Conservation (phyloP, 2,888 invertebrate species). For the Notodonta ziczac region DNA sequence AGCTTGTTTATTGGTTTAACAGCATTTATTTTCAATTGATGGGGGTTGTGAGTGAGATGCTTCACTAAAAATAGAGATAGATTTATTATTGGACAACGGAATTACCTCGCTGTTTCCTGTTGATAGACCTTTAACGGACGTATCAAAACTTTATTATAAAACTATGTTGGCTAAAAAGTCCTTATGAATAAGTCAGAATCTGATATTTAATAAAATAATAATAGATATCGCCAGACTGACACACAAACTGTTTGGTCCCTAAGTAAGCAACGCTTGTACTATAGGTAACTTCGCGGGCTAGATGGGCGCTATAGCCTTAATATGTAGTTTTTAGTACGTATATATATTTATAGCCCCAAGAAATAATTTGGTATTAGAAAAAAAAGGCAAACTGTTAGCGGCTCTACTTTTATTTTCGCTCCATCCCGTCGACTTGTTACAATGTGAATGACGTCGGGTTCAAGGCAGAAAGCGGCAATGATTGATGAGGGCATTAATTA, state of each 20-base stretch:
- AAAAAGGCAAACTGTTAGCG: conserved; percentile 22
- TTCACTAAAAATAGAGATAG: not conserved
- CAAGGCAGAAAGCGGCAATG: conserved; percentile 66
- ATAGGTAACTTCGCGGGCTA: too few relatives aligned
- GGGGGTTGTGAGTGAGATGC: not conserved
- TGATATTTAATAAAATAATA: too few relatives aligned
- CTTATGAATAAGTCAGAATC: too few relatives aligned
- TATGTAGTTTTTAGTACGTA: too few relatives aligned
- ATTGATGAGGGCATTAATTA: conserved; percentile 77
- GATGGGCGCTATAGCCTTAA: too few relatives aligned
- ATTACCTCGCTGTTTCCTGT: too few relatives aligned
- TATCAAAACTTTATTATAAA: too few relatives aligned
- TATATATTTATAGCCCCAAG: not conserved
- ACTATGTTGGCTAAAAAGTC: too few relatives aligned
- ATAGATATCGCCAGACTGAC: too few relatives aligned
- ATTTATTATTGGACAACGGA: too few relatives aligned
- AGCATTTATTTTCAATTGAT: conserved; percentile 17
- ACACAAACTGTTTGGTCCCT: too few relatives aligned
- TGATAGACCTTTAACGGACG: not conserved
- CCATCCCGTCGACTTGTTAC: conserved; percentile 58
- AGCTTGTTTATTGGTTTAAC: conserved; percentile 20
- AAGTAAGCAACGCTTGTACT: too few relatives aligned
- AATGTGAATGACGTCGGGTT: conserved; percentile 70
- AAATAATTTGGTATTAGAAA: conserved; percentile 15
- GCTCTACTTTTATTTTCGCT: conserved; percentile 48